phyloP scores from a whole-genome alignment of 2,888 invertebrate genomes.

The Hirtodrosophila histrioides region DNA sequence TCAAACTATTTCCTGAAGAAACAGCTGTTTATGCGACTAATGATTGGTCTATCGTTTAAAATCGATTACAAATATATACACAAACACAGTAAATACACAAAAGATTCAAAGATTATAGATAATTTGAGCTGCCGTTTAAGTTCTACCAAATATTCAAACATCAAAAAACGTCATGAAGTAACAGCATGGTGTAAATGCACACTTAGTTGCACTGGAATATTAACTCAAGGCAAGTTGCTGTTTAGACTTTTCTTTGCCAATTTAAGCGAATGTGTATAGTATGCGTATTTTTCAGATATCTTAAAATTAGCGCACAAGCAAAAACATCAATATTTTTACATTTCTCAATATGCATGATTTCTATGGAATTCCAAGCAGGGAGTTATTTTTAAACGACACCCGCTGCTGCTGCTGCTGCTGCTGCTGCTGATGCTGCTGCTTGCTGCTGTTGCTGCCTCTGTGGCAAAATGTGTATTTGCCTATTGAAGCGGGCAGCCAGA shows the following conservation, averaged over 20 bases:
- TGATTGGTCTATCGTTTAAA: too few species aligned
- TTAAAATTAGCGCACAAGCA: conserved; percentile 76
- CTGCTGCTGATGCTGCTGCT: not conserved
- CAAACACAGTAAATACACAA: too few species aligned
- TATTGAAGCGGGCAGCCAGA: not conserved
- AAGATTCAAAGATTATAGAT: too few species aligned
- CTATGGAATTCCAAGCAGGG: conserved; percentile 70
- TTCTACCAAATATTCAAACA: too few species aligned
- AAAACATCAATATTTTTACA: conserved; percentile 77
- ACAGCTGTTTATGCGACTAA: too few species aligned
- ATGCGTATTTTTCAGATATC: conserved; percentile 17
- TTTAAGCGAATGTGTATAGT: not conserved
- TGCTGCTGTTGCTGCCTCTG: not conserved
- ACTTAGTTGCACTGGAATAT: too few species aligned
- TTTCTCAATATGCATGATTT: conserved; percentile 66
- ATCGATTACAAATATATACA: too few species aligned
- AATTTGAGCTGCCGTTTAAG: too few species aligned
- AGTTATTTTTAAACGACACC: conserved; percentile 76
- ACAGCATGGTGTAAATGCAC: too few species aligned
- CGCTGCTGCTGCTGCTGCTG: conserved; percentile 6
- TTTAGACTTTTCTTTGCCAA: conserved; percentile 19
- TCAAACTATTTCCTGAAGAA: too few species aligned
- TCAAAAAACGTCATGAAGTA: too few species aligned
- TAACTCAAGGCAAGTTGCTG: not conserved
- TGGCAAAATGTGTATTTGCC: not conserved